Conservation (phyloP, 37 sponge, comb jelly and placozoan genomes). For the Hexactinellida sp. region DNA sequence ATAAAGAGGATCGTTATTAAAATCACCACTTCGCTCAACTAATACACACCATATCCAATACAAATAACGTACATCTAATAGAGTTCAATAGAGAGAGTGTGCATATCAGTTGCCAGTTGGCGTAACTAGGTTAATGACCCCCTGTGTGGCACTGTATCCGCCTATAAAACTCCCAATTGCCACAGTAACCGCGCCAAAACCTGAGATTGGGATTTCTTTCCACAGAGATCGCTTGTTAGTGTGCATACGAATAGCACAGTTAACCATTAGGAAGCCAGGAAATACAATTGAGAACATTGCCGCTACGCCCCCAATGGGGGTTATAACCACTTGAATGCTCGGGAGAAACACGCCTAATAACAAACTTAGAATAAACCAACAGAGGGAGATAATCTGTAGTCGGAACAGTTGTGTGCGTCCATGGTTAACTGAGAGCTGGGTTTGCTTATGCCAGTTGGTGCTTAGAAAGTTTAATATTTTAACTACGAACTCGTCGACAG, state of each 20-base stretch:
- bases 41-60: too few species aligned
- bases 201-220: neutral
- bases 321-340: slow-evolving; percentile 39
- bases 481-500: slow-evolving; percentile 13
- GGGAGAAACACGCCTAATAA: slow-evolving; percentile 45
- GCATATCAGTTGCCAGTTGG: too few species aligned
- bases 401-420: neutral
- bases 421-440: neutral
- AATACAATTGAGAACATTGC: slow-evolving; percentile 61
- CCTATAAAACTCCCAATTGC: neutral
- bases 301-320: slow-evolving; percentile 55
- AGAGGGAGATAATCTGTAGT: slow-evolving; percentile 21
- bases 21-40: too few species aligned
- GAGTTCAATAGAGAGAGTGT: too few species aligned
- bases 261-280: slow-evolving; percentile 33
- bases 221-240: neutral
- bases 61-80: too few species aligned
- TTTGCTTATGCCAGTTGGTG: neutral
- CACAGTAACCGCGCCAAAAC: neutral
- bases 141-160: neutral
- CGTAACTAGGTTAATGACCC: neutral
- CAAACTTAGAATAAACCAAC: slow-evolving; percentile 43
- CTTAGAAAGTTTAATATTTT: neutral
- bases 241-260: neutral
- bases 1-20: too few species aligned